phyloP scores from a whole-genome alignment of 2,113 vertebrate species.

The Stomatorhinus ivindoensis region DNA sequence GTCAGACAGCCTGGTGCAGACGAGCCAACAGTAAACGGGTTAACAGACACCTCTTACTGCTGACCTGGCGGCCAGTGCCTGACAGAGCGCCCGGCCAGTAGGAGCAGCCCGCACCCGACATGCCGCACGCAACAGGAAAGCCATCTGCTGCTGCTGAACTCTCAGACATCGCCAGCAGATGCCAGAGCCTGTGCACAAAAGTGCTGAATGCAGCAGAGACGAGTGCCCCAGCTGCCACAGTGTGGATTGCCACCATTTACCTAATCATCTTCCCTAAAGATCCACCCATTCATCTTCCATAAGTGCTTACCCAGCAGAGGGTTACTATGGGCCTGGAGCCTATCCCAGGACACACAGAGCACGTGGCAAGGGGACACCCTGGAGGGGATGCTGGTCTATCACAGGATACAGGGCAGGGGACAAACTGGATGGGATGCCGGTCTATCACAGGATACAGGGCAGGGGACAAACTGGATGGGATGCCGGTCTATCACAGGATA shows the following conservation, averaged over 20 bases:
- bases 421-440: too few species aligned
- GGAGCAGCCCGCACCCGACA: not conserved
- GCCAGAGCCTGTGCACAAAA: not conserved
- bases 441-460: too few species aligned
- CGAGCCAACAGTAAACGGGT: not conserved
- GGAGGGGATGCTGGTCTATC: not conserved
- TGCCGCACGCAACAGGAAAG: not conserved
- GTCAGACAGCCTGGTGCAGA: not conserved
- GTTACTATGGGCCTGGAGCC: not conserved
- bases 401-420: too few species aligned
- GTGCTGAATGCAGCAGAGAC: not conserved
- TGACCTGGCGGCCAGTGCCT: not conserved
- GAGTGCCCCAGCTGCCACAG: not conserved
- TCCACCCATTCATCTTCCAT: not conserved
- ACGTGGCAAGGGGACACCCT: not conserved
- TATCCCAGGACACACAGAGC: not conserved
- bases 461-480: too few species aligned
- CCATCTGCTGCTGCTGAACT: not conserved
- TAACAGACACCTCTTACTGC: not conserved
- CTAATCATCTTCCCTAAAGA: not conserved
- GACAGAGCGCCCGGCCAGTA: not conserved
- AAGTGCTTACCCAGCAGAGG: not conserved
- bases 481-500: too few species aligned
- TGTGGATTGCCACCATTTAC: not conserved
- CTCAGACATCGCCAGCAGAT: not conserved